Percentiles rank a stretch among this genome's conserved stretches.
These are phyloP conservation scores for Caradrina kadenii DNA, from an alignment of 2,888 invertebrate species.

Conservation along the genomic window DNA sequence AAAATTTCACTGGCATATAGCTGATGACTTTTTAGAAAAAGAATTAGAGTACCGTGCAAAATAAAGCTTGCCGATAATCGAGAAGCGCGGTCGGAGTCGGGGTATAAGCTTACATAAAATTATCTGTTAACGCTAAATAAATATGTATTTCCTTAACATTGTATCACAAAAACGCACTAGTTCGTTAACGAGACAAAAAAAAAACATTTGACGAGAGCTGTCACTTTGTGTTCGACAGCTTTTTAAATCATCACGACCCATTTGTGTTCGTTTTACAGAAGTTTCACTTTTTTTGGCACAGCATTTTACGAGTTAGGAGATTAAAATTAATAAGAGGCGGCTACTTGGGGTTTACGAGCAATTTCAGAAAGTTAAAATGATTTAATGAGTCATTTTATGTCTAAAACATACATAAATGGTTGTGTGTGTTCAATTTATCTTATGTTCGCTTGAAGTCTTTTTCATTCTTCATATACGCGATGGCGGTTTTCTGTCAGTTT, in stretches of 20 bases:
- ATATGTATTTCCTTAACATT: constrained; percentile 26
- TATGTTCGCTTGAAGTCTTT: background rate
- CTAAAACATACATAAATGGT: background rate
- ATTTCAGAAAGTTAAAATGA: constrained; percentile 36
- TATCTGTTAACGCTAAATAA: background rate
- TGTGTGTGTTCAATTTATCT: background rate
- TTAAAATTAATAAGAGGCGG: constrained; percentile 48
- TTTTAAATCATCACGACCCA: constrained; percentile 53
- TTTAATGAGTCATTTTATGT: constrained; percentile 32
- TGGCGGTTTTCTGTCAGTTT: no score
- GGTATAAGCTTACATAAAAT: background rate
- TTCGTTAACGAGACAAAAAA: constrained; percentile 19
- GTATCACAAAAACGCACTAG: constrained; percentile 21
- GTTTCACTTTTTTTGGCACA: constrained; percentile 47
- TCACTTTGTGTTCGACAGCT: constrained; percentile 52
- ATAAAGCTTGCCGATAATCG: no score
- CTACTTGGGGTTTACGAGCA: constrained; percentile 51
- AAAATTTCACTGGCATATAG: no score
- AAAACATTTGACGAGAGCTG: constrained; percentile 53
- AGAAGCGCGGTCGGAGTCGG: no score
- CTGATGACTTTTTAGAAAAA: no score
- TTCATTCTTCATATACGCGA: background rate
- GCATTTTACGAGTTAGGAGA: constrained; percentile 35
- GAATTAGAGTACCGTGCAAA: no score
- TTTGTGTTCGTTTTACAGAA: constrained; percentile 62